These are phyloP conservation scores for Cyprinodon brontotheroides DNA, from an alignment of 2,113 vertebrate genomes.

Conservation along the genomic window DNA sequence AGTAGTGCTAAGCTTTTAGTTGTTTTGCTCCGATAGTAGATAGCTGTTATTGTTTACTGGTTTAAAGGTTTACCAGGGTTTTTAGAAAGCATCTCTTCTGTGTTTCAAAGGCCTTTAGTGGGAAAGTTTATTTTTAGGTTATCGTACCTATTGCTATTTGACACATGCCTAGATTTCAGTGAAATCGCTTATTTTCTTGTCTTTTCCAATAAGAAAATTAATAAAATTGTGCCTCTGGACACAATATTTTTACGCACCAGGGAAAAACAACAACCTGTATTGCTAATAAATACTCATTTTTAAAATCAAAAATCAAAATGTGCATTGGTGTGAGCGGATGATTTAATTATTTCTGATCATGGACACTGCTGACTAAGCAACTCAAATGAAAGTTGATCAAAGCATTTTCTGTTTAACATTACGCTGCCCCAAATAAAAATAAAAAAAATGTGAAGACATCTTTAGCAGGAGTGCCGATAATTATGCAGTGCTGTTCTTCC, in stretches of 20 bases:
- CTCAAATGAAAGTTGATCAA: background rate
- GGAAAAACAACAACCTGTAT: background rate
- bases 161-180: background rate
- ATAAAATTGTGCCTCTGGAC: background rate
- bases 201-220: background rate
- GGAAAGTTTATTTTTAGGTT: no score
- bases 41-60: background rate
- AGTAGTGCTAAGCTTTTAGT: background rate
- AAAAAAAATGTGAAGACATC: background rate
- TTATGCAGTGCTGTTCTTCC: background rate
- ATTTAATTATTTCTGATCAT: background rate
- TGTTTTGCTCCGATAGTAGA: background rate
- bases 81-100: background rate
- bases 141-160: no score
- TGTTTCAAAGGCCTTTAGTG: no score
- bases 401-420: background rate
- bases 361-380: background rate
- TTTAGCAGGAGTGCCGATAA: background rate
- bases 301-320: background rate
- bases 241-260: background rate
- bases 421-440: background rate
- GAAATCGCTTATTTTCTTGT: background rate
- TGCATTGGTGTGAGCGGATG: background rate
- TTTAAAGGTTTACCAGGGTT: background rate
- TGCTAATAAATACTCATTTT: background rate